A percentile compares a stretch with the other conserved stretches of the same genome.
phyloP scores from a whole-genome alignment of 2,888 invertebrate genomes.

The Chloromyia formosa region DNA sequence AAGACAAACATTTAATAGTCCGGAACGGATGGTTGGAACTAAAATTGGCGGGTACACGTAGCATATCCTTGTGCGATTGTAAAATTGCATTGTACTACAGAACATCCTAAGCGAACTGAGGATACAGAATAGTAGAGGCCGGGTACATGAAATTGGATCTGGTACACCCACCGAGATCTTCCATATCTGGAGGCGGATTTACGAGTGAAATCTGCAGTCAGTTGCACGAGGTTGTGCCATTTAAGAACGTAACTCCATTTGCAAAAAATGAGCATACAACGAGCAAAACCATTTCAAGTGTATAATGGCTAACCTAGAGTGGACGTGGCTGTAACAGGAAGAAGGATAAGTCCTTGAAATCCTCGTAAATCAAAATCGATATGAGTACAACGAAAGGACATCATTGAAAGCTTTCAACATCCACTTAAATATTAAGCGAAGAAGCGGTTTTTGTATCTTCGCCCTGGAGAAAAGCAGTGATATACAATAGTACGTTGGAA shows the following conservation, averaged over 20 bases:
- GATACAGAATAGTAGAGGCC: too few species aligned
- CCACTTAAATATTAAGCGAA: slow-evolving; percentile 32
- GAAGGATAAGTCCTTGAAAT: slow-evolving; percentile 23
- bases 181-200: background rate
- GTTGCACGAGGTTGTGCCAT: slow-evolving; percentile 18
- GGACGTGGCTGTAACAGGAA: background rate
- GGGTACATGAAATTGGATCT: background rate
- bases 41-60: too few species aligned
- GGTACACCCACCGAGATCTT: background rate
- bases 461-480: too few species aligned
- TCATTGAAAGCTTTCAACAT: slow-evolving; percentile 34
- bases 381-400: slow-evolving; percentile 32
- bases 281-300: slow-evolving; percentile 11
- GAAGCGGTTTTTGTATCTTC: slow-evolving; percentile 4
- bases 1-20: slow-evolving; percentile 33
- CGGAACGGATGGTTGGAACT: background rate
- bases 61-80: slow-evolving; percentile 19
- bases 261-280: slow-evolving; percentile 13
- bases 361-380: slow-evolving; percentile 42
- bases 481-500: too few species aligned
- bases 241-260: slow-evolving; percentile 14
- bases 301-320: slow-evolving; percentile 5
- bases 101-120: background rate
- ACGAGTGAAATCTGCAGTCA: slow-evolving; percentile 20
- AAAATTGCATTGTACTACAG: slow-evolving; percentile 20